A percentile compares a stretch with the other conserved stretches of the same genome.
These are phyloP conservation scores for Brachycybe producta DNA, from an alignment of 2,888 invertebrate species.

Conservation along the genomic window DNA sequence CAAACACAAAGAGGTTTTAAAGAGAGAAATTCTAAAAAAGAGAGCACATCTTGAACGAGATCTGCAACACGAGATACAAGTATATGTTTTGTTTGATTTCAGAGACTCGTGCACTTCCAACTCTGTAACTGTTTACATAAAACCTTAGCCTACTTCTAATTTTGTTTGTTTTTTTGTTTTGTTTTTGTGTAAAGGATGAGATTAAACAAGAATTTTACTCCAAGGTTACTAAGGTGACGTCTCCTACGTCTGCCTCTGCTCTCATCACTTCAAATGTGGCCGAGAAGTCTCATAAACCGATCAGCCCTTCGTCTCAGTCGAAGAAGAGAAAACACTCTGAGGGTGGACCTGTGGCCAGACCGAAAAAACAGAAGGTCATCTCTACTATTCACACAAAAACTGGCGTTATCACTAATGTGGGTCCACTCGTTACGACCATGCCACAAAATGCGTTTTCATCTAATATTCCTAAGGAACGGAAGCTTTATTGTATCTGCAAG, in stretches of 20 bases:
- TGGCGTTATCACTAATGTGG: slow-evolving; percentile 5
- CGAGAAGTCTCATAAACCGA: slow-evolving; percentile 12
- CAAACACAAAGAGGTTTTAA: slow-evolving; percentile 79
- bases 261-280: background rate
- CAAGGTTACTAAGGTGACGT: background rate
- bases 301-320: slow-evolving; percentile 18
- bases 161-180: too few relatives aligned
- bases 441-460: background rate
- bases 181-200: slow-evolving; percentile 11
- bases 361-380: slow-evolving; percentile 22
- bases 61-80: slow-evolving; percentile 76
- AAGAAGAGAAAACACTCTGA: slow-evolving; percentile 20
- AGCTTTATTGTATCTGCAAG: slow-evolving; percentile 74
- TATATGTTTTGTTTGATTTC: slow-evolving; percentile 20
- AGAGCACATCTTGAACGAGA: slow-evolving; percentile 76
- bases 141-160: too few relatives aligned
- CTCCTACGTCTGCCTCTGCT: slow-evolving; percentile 1
- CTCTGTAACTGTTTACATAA: too few relatives aligned
- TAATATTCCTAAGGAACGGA: slow-evolving; percentile 51
- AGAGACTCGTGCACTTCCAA: too few relatives aligned
- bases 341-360: slow-evolving; percentile 7
- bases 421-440: background rate
- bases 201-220: slow-evolving; percentile 10
- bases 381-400: slow-evolving; percentile 15
- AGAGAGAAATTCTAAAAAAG: slow-evolving; percentile 85